Evolutionary conservation across 2,888 invertebrate species (phyloP), one percentile per base, ranked within the genome.

Genomic region (Gymnoscelis rufifasciata): DNA sequence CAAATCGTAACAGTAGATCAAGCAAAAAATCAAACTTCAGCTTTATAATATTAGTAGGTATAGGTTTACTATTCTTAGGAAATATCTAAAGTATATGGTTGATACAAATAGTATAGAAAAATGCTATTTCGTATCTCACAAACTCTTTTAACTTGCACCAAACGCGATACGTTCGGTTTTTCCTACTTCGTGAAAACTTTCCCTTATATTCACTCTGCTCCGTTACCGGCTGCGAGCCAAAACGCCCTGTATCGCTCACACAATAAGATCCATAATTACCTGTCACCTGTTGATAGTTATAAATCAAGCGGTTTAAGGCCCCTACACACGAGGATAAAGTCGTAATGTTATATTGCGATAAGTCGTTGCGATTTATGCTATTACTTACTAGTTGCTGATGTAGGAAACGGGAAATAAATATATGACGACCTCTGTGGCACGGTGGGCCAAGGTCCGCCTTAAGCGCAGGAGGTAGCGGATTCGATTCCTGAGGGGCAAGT

Each of bases 171-270:
- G 56, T 56, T 60, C 59, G 58, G 62, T 67, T 72, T 71, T 72
- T 68, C 71, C 68, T 55, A 60, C 59, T 51, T 54, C 57, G 59
- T 54, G 55, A 59, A 70, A 64, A 72, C 72, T 72, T 72, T 72
- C 71, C 56, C 57, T 56, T 19, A 19, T 19, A 19, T 53, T 52
- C 56, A 56, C 59, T 56, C 62, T 55, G 63, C 65, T 66, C 66
- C 53, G 60, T 49, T 51, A 28, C 49, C 39, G 43, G 27, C 10
- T 19, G 35, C 15, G 35, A 35, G 15, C 36, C 7, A 47, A 33
- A 47, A 44, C 19, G 19, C 19, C 19, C 43, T 38, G 38, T 54
- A 51, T 43, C 11, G 0, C 1, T 3, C 6, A 13, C 7, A 0
- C 8, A 38, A 37, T 44, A 54, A 47, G 51, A 41, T 19, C 33